Percentiles rank a stretch among this genome's conserved stretches.
phyloP scores from a whole-genome alignment of 2,888 invertebrate genomes.

The Ophioninae sp. region DNA sequence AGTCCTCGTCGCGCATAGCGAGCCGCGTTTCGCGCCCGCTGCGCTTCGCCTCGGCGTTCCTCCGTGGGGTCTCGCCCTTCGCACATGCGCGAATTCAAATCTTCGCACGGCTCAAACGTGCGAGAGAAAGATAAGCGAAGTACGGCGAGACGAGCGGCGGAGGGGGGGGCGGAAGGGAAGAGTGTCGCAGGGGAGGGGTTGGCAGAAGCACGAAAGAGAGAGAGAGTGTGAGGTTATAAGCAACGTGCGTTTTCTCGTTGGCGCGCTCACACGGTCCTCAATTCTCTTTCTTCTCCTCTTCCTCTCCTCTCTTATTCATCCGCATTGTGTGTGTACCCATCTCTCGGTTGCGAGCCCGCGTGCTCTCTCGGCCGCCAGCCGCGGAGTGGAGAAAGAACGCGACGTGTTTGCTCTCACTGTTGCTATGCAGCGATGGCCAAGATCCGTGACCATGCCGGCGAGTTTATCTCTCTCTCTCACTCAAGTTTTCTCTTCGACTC shows the following conservation, averaged over 20 bases:
- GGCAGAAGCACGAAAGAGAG: too few species aligned
- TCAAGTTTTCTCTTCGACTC: too few species aligned
- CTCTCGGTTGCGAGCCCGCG: conserved; percentile 37
- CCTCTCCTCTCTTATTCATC: conserved; percentile 54
- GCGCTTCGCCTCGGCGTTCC: conserved; percentile 19
- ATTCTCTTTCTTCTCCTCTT: conserved; percentile 52
- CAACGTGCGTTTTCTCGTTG: conserved; percentile 58
- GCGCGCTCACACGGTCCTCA: conserved; percentile 58
- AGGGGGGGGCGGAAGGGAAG: background rate
- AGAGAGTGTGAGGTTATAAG: conserved; percentile 7
- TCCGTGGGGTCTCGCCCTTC: conserved; percentile 27
- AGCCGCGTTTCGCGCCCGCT: conserved; percentile 18
- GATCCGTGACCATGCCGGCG: conserved; percentile 26
- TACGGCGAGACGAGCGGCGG: background rate
- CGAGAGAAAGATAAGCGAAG: too few species aligned
- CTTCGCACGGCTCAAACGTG: background rate
- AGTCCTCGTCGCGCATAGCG: conserved; percentile 13
- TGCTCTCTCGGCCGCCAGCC: conserved; percentile 18
- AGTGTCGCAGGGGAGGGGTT: background rate
- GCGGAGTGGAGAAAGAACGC: background rate
- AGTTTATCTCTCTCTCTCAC: background rate
- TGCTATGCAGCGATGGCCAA: conserved; percentile 62
- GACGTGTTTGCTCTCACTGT: background rate
- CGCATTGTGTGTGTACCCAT: conserved; percentile 50
- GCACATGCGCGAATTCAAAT: conserved; percentile 33